phyloP scores from a whole-genome alignment of 2,113 vertebrate genomes.

The Eclectus roratus region DNA sequence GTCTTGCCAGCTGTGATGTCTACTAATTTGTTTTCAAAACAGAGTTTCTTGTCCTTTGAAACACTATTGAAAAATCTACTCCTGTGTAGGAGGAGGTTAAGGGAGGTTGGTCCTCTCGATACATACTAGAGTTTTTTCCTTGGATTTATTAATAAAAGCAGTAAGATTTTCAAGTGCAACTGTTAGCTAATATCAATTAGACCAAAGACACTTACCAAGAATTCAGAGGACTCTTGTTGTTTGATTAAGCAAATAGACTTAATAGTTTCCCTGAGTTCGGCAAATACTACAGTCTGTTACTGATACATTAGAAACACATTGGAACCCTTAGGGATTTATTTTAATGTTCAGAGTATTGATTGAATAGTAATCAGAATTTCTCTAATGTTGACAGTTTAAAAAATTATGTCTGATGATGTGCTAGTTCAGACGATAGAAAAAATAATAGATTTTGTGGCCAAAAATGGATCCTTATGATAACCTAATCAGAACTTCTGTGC shows the following conservation, averaged over 20 bases:
- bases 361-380: not conserved
- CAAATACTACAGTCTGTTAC: conserved; percentile 14
- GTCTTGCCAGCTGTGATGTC: not conserved
- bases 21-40: not conserved
- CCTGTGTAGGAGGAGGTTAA: not conserved
- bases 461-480: not conserved
- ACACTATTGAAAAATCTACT: not conserved
- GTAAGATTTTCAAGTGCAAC: not conserved
- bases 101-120: not conserved
- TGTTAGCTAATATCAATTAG: not conserved
- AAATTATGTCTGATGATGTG: conserved; percentile 16
- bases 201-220: not conserved
- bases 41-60: not conserved
- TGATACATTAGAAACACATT: not conserved
- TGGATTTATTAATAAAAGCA: not conserved
- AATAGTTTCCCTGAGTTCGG: not conserved
- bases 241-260: not conserved
- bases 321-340: conserved; percentile 22
- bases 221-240: not conserved
- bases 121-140: not conserved
- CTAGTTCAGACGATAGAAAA: not conserved
- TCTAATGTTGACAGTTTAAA: conserved; percentile 5
- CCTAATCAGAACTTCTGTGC: not conserved
- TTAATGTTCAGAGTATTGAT: conserved; percentile 10
- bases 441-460: not conserved